Evolutionary conservation across 2,888 invertebrate genomes (phyloP).

Genomic region (Parascotia fuliginaria): DNA sequence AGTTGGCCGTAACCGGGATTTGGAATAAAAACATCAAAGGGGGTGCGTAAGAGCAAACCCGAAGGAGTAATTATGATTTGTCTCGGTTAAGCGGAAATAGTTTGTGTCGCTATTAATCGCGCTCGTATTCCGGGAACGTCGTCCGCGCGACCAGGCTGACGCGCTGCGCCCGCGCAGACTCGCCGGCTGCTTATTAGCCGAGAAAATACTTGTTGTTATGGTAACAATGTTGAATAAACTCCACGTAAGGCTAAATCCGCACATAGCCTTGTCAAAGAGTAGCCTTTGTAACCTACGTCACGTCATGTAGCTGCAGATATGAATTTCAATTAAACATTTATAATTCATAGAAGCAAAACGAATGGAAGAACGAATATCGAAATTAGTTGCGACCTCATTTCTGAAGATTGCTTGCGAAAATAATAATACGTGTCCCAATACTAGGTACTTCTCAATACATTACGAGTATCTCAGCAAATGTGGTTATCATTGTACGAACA

Average conservation of each 20-base stretch:
- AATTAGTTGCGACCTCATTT: constrained; percentile 28
- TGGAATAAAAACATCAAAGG: constrained; percentile 84
- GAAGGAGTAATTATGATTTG: constrained; percentile 84
- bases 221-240: constrained; percentile 20
- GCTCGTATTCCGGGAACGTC: constrained; percentile 72
- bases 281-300: constrained; percentile 17
- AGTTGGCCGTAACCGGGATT: constrained; percentile 81
- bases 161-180: constrained; percentile 46
- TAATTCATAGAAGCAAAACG: constrained; percentile 29
- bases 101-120: constrained; percentile 81
- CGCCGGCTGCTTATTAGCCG: constrained; percentile 39
- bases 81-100: constrained; percentile 84
- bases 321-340: constrained; percentile 21
- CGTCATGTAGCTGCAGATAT: constrained; percentile 24
- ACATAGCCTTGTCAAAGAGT: constrained; percentile 19
- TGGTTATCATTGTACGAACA: neutral
- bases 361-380: constrained; percentile 24
- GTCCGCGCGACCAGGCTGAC: constrained; percentile 31
- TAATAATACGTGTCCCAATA: constrained; percentile 13
- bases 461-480: neutral
- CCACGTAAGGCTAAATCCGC: constrained; percentile 23
- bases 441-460: neutral
- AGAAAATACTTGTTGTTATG: constrained; percentile 16
- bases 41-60: constrained; percentile 77
- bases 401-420: constrained; percentile 12